Conservation (phyloP, 2,888 invertebrate species). For the Entomobrya multifasciata region DNA sequence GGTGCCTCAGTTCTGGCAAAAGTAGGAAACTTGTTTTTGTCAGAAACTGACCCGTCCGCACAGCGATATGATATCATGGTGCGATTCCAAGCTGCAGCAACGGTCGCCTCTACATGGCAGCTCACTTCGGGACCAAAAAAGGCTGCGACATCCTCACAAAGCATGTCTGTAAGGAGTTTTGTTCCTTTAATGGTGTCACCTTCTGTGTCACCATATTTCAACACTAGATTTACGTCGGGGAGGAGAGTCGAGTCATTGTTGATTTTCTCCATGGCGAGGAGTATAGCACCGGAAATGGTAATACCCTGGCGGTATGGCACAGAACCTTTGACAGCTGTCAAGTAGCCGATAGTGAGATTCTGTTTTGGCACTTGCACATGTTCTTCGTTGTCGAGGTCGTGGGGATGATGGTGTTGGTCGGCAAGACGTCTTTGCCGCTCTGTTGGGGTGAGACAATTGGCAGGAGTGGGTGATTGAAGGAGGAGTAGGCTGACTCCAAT, state of each 20-base stretch:
- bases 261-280: conserved; percentile 93
- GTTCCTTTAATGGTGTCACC: conserved; percentile 93
- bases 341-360: conserved; percentile 89
- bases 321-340: conserved; percentile 90
- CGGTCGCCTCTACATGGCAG: conserved; percentile 96
- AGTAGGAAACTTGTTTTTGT: conserved; percentile 87
- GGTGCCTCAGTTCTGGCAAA: conserved; percentile 97
- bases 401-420: background rate
- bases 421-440: conserved; percentile 12
- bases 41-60: conserved; percentile 93
- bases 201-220: conserved; percentile 91
- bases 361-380: conserved; percentile 38
- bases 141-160: conserved; percentile 92
- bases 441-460: conserved; percentile 43
- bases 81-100: conserved; percentile 95
- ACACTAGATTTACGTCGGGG: conserved; percentile 87
- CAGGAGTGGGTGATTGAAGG: background rate
- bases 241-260: conserved; percentile 85
- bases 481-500: too few relatives aligned
- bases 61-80: conserved; percentile 99
- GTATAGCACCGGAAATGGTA: conserved; percentile 93
- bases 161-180: conserved; percentile 92
- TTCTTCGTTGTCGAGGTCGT: conserved; percentile 38
- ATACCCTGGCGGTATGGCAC: conserved; percentile 89
- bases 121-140: conserved; percentile 98